A percentile compares a stretch with the other conserved stretches of the same genome.
phyloP scores from a whole-genome alignment of 2,113 vertebrate species.

The Eclectus roratus region DNA sequence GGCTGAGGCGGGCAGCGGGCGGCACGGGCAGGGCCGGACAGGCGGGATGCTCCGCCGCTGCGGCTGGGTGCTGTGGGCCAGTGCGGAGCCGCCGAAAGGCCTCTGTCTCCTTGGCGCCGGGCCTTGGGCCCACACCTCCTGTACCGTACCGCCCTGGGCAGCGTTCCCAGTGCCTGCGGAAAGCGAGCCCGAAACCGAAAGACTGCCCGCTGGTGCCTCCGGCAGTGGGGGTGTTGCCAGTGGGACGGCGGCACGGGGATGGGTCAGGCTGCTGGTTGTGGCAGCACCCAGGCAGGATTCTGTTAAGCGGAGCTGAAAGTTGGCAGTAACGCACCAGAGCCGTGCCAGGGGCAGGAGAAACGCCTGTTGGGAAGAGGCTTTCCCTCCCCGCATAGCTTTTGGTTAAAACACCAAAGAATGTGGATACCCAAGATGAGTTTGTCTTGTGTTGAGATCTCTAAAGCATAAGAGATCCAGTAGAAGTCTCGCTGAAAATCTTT shows the following conservation, averaged over 20 bases:
- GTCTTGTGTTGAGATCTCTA: background rate
- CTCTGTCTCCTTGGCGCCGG: background rate
- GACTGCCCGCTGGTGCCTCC: background rate
- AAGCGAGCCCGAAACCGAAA: background rate
- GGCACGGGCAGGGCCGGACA: no score
- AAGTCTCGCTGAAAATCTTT: background rate
- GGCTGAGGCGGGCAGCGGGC: background rate
- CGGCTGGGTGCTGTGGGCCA: background rate
- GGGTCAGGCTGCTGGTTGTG: background rate
- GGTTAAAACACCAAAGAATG: background rate
- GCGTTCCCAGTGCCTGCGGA: background rate
- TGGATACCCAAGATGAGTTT: background rate
- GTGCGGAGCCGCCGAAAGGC: background rate
- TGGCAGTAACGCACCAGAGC: background rate
- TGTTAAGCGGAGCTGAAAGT: background rate
- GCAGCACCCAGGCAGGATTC: background rate
- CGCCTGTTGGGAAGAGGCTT: fast-evolving
- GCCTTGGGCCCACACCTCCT: background rate
- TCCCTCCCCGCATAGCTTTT: background rate
- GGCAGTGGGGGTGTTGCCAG: background rate
- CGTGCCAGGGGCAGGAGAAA: background rate
- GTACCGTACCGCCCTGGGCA: background rate
- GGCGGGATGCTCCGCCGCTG: background rate
- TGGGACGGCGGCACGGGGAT: background rate
- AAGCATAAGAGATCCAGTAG: background rate